Base-by-base conservation (phyloP, 1,140 invertebrate species). In the Anoplophora glabripennis region DNA sequence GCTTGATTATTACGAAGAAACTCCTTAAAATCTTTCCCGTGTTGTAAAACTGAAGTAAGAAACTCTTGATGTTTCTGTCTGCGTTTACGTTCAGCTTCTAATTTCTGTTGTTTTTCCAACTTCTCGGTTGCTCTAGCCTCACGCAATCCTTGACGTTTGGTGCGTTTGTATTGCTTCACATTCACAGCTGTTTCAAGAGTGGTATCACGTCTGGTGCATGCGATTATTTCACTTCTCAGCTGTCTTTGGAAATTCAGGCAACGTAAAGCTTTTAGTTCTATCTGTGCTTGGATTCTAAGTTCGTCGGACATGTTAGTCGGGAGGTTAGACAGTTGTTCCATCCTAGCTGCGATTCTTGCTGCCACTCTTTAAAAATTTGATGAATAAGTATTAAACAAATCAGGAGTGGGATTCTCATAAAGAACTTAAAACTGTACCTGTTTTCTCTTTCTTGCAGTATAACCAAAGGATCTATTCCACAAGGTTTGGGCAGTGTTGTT, bases 61-160 rank as follows among this genome's bases (percentile, higher is more conserved):
- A 97, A 99, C 80, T 99, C 95, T 73, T 94, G 89, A 78, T 94
- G 96, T 76, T 98, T 98, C 74, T 98, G 95, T 33, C 94, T 81
- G 15, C 93, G 84, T 75, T 97, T 97, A 14, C 93, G 84, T 78
- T 99, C 96, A n/a, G 95, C 94, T 76, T 99, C 97, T 44, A 98
- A 78, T 78, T 98, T 72, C 96, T 98, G 96, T 80, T 99, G 96
- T 73, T 99, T 99, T 74, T 99, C 97, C 15, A 99, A 81, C 77
- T 97, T 98, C 75, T 99, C 97, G 0, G 96, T 99, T 41, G 96
- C 92, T 54, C 97, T 83, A 4, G 96, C 96, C 78, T 99, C 97
- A 5, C 96, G 82, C 38, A 99, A 74, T 4, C 95, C 93, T 77
- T 98, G 96, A 1, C 94, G 81, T 77, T 99, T 99, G 0, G 91